Evolutionary conservation across 1,140 invertebrate species (phyloP).

Genomic region (Nautilus pompilius): DNA sequence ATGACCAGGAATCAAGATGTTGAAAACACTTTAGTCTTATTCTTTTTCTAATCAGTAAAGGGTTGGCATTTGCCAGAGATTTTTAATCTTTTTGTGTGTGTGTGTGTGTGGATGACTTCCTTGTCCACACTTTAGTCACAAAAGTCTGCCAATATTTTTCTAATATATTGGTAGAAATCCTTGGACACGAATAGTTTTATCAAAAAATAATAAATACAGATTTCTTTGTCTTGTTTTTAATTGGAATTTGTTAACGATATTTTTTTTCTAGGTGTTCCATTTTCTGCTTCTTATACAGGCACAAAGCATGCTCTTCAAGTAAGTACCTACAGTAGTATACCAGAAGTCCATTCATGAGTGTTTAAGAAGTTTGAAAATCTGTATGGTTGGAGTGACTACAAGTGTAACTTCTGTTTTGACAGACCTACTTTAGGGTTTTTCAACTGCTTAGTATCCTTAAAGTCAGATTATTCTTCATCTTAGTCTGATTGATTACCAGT

Average conservation of each 20-base stretch:
- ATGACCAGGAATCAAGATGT: too few species aligned
- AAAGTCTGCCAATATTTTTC: not conserved
- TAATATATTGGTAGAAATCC: not conserved
- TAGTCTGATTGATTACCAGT: too few species aligned
- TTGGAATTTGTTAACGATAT: not conserved
- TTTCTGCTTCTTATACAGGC: conserved; percentile 74
- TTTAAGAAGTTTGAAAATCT: too few species aligned
- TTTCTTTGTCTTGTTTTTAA: not conserved
- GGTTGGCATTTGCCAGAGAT: too few species aligned
- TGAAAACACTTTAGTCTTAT: too few species aligned
- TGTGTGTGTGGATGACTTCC: not conserved
- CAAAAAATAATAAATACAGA: not conserved
- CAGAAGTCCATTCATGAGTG: too few species aligned
- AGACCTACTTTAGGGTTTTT: too few species aligned
- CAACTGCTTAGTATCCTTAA: too few species aligned
- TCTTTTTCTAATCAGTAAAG: too few species aligned
- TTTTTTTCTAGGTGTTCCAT: conserved; percentile 61
- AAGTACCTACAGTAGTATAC: conserved; percentile 29
- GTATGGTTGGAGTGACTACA: too few species aligned
- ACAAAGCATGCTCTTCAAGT: conserved; percentile 82
- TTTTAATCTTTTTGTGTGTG: not conserved
- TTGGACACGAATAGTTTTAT: not conserved
- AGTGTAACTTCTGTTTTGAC: too few species aligned
- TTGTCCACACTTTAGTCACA: not conserved
- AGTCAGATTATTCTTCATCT: too few species aligned